These are phyloP conservation scores for Rhingia campestris DNA, from an alignment of 2,888 invertebrate genomes.

Conservation along the genomic window DNA sequence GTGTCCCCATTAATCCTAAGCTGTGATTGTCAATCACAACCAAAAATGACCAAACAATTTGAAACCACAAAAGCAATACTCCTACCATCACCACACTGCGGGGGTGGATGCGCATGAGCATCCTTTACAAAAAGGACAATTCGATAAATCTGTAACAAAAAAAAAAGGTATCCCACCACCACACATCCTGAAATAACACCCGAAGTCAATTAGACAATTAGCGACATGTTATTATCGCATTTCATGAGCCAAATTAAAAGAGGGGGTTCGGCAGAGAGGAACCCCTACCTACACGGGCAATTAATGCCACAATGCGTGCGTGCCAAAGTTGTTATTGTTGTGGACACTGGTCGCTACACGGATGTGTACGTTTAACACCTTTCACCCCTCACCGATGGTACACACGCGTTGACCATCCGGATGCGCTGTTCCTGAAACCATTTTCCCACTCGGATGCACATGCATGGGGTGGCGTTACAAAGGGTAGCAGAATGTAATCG, in stretches of 20 bases:
- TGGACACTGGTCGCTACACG: conserved; percentile 43
- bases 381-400: conserved; percentile 44
- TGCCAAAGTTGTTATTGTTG: conserved; percentile 53
- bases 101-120: conserved; percentile 52
- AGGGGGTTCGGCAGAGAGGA: conserved; percentile 37
- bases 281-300: conserved; percentile 1
- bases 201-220: conserved; percentile 72
- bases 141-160: not conserved
- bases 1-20: conserved; percentile 60
- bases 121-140: conserved; percentile 19
- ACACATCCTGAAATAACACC: conserved; percentile 12
- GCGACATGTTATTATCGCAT: conserved; percentile 73
- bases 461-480: conserved; percentile 9
- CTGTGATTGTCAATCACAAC: conserved; percentile 70
- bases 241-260: conserved; percentile 59
- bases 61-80: conserved; percentile 56
- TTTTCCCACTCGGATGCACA: conserved; percentile 63
- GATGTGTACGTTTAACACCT: conserved; percentile 54
- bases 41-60: conserved; percentile 66
- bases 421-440: conserved; percentile 25
- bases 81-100: conserved; percentile 30
- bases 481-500: conserved; percentile 67
- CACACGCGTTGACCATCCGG: not conserved
- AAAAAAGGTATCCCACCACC: conserved; percentile 13
- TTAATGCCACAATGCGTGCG: conserved; percentile 37